phyloP scores from a whole-genome alignment of 2,113 vertebrate species.

The Dipodomys merriami region DNA sequence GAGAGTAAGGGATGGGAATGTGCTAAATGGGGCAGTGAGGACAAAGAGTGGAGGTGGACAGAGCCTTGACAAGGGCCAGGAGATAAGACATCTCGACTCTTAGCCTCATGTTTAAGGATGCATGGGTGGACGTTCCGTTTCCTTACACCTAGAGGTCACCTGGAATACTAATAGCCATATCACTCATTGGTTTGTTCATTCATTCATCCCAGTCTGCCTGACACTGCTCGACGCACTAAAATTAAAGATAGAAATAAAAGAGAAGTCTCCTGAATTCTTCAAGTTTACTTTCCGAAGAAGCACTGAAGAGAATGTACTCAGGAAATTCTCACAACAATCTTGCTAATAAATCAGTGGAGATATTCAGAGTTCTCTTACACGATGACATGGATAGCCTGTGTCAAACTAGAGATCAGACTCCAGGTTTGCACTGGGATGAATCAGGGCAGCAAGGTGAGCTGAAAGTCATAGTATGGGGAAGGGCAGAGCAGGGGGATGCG shows the following conservation, averaged over 20 bases:
- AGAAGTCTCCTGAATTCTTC: background rate
- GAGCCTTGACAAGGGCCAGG: background rate
- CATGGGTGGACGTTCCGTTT: background rate
- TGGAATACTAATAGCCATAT: background rate
- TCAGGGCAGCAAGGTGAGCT: background rate
- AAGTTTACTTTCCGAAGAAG: background rate
- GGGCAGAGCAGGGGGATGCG: background rate
- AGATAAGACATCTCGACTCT: background rate
- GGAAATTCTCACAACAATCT: background rate
- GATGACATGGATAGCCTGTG: background rate
- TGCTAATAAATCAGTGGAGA: background rate
- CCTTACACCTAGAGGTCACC: background rate
- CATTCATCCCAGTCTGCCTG: background rate
- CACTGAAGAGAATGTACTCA: background rate
- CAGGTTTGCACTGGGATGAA: background rate
- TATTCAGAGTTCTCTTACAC: background rate
- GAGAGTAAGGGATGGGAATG: no score
- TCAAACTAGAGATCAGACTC: background rate
- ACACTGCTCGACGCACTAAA: background rate
- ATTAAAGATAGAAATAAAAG: background rate
- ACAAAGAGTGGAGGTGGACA: no score
- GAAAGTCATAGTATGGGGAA: background rate
- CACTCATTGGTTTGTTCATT: background rate
- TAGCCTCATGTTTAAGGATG: no score
- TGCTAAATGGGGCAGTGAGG: accelerated